Evolutionary conservation across 2,113 vertebrate species (phyloP), one percentile per base, ranked within the genome.

Genomic region (Passer domesticus): DNA sequence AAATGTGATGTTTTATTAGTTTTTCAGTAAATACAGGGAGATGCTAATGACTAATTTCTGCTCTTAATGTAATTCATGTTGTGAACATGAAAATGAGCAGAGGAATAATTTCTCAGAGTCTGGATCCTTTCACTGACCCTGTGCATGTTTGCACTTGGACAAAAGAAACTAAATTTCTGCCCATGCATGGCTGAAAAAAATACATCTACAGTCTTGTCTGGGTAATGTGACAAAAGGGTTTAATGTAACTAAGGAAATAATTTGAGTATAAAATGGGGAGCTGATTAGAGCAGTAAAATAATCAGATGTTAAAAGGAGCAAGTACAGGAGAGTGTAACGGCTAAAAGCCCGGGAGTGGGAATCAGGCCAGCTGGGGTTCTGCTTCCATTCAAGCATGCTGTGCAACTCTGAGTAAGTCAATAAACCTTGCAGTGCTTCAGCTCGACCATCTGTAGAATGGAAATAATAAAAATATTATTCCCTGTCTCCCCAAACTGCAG

Each of bases 401-500:
- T 86, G 92, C 92, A 93, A 50, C 90, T 96, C 83, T 28, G 83
- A 90, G 89, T 94, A 94, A 97, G 90, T 97, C 96, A 95, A 96
- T 96, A 96, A 95, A 96, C 94, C 92, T 96, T 92, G 86, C 94
- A 90, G 88, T 75, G 90, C 95, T 95, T 94, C 90, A 35, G 28
- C 87, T 89, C 13, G 8, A 72, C 96, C 96, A 95, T 88, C 95
- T 94, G 92, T 78, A 94, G 90, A 94, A 82, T 87, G 90, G 95
- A 88, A 96, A 94, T 95, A 94, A 94, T 94, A 96, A 96, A 95
- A 95, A 97, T 95, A 93, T 95, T 97, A 96, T 96, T 96, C 94
- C 96, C 93, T 92, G 76, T 95, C 92, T 97, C 90, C 94, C 85
- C 52, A 81, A 68, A 94, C 90, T 92, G 72, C 7, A 20, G 60